A percentile compares a stretch with the other conserved stretches of the same genome.
Conservation (phyloP, 2,888 invertebrate genomes). For the Miltochrista miniata region DNA sequence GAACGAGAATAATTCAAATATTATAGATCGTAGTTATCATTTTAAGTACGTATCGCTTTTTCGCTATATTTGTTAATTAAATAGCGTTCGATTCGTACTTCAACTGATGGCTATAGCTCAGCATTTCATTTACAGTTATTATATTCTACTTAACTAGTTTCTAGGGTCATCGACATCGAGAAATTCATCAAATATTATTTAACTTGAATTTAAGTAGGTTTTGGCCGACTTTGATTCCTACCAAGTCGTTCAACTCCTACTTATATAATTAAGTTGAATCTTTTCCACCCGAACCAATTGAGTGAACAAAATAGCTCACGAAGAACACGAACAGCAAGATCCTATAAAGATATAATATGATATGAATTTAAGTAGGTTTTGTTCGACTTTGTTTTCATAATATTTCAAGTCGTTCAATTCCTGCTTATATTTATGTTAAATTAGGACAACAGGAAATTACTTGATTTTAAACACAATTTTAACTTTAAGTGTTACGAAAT, state of each 20-base stretch:
- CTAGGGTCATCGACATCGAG: too few relatives aligned
- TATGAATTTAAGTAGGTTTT: conserved; percentile 37
- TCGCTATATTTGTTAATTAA: conserved; percentile 37
- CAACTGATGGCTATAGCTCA: conserved; percentile 18
- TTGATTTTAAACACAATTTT: too few relatives aligned
- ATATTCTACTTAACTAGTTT: background rate
- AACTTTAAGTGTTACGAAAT: too few relatives aligned
- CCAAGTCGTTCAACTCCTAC: conserved; percentile 16
- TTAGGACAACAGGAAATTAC: too few relatives aligned
- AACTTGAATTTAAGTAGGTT: conserved; percentile 40
- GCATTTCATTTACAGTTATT: background rate
- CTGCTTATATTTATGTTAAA: conserved; percentile 18
- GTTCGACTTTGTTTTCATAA: conserved; percentile 19
- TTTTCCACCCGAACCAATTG: background rate
- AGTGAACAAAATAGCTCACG: too few relatives aligned
- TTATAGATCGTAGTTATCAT: too few relatives aligned
- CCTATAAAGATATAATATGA: too few relatives aligned
- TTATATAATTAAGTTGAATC: conserved; percentile 2
- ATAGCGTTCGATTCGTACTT: conserved; percentile 47
- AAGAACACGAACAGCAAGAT: too few relatives aligned
- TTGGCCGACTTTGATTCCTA: conserved; percentile 30
- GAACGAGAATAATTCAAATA: too few relatives aligned
- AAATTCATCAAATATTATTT: background rate
- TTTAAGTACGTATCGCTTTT: conserved; percentile 56
- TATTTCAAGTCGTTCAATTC: conserved; percentile 12